Conservation (phyloP, 2,888 invertebrate genomes). For the Trichogramma evanescens region DNA sequence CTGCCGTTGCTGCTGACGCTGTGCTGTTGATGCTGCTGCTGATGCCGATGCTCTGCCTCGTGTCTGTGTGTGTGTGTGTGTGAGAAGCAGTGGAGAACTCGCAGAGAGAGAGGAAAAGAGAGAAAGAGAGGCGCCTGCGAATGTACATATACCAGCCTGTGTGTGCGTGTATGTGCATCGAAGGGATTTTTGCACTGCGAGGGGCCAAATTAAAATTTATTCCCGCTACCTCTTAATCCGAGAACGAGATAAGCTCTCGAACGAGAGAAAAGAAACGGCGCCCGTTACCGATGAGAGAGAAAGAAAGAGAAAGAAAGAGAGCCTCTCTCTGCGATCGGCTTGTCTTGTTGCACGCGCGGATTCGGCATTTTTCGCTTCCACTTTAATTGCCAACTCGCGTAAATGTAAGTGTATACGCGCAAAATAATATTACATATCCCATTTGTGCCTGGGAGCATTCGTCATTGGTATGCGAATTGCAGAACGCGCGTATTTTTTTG, state of each 20-base stretch:
- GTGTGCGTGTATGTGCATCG: background rate
- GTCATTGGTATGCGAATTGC: too few species aligned
- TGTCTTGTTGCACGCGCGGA: background rate
- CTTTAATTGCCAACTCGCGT: too few species aligned
- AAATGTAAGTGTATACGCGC: too few species aligned
- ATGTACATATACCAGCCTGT: background rate
- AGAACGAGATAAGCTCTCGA: conserved; percentile 25
- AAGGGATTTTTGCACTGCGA: conserved; percentile 15
- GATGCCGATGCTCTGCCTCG: conserved; percentile 10
- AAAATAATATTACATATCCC: too few species aligned
- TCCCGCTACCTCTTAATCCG: conserved; percentile 29
- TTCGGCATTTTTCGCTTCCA: background rate
- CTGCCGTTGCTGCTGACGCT: conserved; percentile 1
- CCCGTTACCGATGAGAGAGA: conserved; percentile 21
- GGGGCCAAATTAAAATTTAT: conserved; percentile 29
- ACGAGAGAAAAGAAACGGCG: conserved; percentile 13
- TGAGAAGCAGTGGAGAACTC: conserved; percentile 1
- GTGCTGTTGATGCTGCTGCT: background rate
- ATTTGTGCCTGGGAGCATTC: too few species aligned
- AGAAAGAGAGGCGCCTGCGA: background rate
- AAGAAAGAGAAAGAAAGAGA: background rate
- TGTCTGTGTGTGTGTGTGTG: conserved; percentile 12
- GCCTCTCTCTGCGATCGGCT: background rate
- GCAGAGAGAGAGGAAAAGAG: background rate
- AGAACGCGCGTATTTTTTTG: too few species aligned